Percentiles rank a stretch among this genome's conserved stretches.
phyloP scores from a whole-genome alignment of 1,140 invertebrate genomes.

The Dendroctonus ponderosae region DNA sequence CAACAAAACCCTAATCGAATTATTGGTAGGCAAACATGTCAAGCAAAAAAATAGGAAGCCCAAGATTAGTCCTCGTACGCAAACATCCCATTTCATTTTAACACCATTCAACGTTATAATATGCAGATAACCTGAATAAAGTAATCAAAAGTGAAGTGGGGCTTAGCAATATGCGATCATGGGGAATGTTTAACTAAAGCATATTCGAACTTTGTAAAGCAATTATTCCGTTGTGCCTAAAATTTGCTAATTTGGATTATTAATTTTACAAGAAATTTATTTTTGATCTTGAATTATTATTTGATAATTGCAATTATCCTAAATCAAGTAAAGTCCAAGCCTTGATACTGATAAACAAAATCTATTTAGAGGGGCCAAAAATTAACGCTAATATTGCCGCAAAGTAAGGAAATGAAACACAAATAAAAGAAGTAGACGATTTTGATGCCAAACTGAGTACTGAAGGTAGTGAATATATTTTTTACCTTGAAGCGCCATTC shows the following conservation, averaged over 20 bases:
- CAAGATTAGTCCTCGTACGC: not conserved
- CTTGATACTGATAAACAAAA: too few relatives aligned
- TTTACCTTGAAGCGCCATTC: too few relatives aligned
- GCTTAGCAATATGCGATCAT: not conserved
- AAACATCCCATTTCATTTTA: not conserved
- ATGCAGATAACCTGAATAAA: constrained; percentile 2
- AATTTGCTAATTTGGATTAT: not conserved
- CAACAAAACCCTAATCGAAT: not conserved
- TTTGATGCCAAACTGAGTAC: too few relatives aligned
- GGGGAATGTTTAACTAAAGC: not conserved
- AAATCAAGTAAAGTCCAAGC: not conserved
- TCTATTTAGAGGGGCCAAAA: too few relatives aligned
- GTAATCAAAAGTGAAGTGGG: constrained; percentile 6
- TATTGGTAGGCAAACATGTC: not conserved
- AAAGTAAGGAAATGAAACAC: too few relatives aligned
- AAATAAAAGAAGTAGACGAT: too few relatives aligned
- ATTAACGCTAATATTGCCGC: too few relatives aligned
- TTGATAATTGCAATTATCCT: not conserved
- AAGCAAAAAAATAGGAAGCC: not conserved
- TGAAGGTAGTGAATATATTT: too few relatives aligned
- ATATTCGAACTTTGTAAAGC: not conserved
- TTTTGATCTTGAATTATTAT: not conserved
- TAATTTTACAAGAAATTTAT: not conserved
- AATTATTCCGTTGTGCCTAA: not conserved
- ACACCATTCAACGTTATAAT: constrained; percentile 3